Evolutionary conservation across 2,113 vertebrate genomes (phyloP).

Genomic region (Sterrhoptilus dennistouni): DNA sequence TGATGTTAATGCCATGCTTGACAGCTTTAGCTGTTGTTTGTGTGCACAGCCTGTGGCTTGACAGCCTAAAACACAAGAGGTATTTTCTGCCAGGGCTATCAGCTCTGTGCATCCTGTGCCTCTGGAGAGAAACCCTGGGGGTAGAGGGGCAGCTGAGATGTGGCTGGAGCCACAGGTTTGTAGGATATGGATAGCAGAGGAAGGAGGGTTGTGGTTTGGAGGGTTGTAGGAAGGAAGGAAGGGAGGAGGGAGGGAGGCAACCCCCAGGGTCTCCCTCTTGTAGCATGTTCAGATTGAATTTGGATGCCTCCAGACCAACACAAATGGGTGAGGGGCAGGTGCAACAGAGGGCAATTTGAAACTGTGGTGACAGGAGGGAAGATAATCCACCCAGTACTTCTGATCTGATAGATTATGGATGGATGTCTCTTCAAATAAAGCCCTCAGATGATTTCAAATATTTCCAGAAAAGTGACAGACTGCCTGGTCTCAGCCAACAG

Average conservation of each 20-base stretch:
- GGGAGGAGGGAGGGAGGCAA: background rate
- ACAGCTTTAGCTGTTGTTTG: background rate
- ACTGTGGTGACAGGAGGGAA: background rate
- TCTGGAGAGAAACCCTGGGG: background rate
- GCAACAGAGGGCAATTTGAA: background rate
- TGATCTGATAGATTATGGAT: background rate
- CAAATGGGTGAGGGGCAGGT: accelerated
- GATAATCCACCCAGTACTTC: background rate
- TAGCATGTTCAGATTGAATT: background rate
- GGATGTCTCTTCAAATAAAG: background rate
- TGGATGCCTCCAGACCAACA: background rate
- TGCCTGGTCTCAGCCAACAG: background rate
- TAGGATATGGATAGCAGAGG: accelerated
- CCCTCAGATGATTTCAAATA: background rate
- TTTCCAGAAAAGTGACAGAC: background rate
- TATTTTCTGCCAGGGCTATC: background rate
- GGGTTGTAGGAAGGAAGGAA: too few relatives aligned
- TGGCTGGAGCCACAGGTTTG: background rate
- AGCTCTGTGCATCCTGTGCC: background rate
- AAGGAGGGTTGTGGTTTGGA: background rate
- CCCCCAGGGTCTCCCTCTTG: accelerated
- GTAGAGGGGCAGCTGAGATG: background rate
- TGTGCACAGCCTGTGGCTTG: background rate
- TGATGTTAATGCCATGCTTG: accelerated
- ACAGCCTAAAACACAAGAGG: background rate